Evolutionary conservation across 2,797 vertebrate species (phyloP), one percentile per base, ranked within the genome.

Genomic region (Sebastes cheni): DNA sequence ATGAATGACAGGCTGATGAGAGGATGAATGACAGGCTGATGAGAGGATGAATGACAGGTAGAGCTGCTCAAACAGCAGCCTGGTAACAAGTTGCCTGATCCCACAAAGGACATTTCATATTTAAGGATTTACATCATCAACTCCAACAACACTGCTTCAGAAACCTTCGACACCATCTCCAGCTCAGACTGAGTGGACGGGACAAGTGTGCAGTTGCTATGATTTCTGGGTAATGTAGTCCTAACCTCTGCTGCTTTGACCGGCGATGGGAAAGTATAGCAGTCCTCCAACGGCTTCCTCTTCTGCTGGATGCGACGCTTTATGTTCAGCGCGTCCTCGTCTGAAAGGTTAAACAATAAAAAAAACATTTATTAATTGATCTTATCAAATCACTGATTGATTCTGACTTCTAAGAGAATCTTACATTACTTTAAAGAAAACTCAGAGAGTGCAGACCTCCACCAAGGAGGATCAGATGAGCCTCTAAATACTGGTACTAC

Each of bases 271-370:
- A 91, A 85, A 14, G 82, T 69, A 16, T 84, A 85, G 72, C 86
- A 72, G 30, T 70, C 83, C 4, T 94, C 93, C n/a, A 87, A 1
- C 0, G 90, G 54, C 39, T 87, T 92, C 77, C 92, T 92, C 85
- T 93, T 96, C 79, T 93, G 90, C 81, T 88, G 92, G 10, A 88
- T 3, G 0, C 93, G 91, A 1, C 95, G 91, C 71, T 95, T 96
- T 10, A 96, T 73, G 74, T 69, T 91, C 65, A 89, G 7, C 2
- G 29, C 10, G 0, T 87, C 81, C 2, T 89, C 86, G 1, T 73
- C 88, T 91, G 78, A 32, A 75, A 80, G n/a, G 39, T 3, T 11
- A 1, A 66, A 64, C 9, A 22, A 34, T 0, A 60, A 2, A 72
- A 66, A 36, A 36, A 36, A 36, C n/a, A 22, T 18, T n/a, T 4